phyloP scores from a whole-genome alignment of 2,888 invertebrate genomes.

The Agonum fuliginosum region DNA sequence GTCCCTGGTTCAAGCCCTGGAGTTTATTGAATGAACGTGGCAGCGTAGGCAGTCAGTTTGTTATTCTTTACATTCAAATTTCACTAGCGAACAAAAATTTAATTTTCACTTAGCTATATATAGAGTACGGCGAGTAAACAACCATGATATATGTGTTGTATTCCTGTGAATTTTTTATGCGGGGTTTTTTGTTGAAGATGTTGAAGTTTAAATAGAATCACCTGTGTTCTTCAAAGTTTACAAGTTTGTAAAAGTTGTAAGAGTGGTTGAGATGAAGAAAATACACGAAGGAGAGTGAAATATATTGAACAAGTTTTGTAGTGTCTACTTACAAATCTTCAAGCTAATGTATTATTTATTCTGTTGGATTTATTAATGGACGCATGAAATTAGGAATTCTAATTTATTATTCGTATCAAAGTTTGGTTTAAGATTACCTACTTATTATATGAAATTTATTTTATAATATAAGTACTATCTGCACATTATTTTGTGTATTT shows the following conservation, averaged over 20 bases:
- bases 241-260: constrained; percentile 33
- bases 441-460: too few species aligned
- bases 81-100: constrained; percentile 31
- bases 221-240: constrained; percentile 12
- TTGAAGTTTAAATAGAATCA: constrained; percentile 32
- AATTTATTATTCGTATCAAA: too few species aligned
- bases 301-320: constrained; percentile 30
- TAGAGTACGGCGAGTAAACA: background rate
- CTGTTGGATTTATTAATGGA: too few species aligned
- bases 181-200: constrained; percentile 2
- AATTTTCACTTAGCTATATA: constrained; percentile 22
- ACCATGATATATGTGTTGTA: constrained; percentile 8
- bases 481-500: too few species aligned
- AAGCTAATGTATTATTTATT: too few species aligned
- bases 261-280: background rate
- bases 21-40: constrained; percentile 14
- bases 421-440: too few species aligned
- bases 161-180: constrained; percentile 32
- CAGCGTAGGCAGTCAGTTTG: constrained; percentile 3
- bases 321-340: background rate
- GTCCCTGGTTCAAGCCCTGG: background rate
- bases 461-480: too few species aligned
- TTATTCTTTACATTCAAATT: constrained; percentile 35
- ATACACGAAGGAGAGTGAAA: constrained; percentile 8
- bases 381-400: too few species aligned